Percentiles rank a stretch among this genome's conserved stretches.
phyloP scores from a whole-genome alignment of 2,113 vertebrate species.

The Drymodes brunneopygia region DNA sequence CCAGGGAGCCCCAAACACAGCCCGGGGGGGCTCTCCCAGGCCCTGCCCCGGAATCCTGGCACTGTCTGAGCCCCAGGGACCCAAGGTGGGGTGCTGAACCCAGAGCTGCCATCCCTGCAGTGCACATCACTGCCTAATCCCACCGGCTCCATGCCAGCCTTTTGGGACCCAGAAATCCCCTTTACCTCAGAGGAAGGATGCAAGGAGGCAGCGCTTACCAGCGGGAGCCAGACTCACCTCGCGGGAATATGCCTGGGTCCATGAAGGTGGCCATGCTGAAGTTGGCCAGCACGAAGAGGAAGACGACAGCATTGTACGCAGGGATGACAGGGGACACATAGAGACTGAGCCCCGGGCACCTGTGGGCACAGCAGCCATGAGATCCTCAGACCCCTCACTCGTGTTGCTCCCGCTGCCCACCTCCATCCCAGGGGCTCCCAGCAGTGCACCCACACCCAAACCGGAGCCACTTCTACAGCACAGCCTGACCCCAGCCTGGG shows the following conservation, averaged over 20 bases:
- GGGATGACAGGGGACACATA: constrained; percentile 85
- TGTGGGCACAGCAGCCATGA: constrained; percentile 48
- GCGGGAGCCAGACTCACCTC: constrained; percentile 76
- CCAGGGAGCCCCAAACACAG: neutral
- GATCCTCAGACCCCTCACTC: accelerated
- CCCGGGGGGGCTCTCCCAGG: accelerated
- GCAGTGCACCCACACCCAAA: neutral
- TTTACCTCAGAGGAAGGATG: neutral
- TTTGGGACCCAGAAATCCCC: neutral
- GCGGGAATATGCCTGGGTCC: constrained; percentile 96
- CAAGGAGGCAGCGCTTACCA: neutral
- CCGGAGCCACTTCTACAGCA: neutral
- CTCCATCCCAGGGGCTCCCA: neutral
- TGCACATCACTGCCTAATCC: accelerated
- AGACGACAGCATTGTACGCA: constrained; percentile 87
- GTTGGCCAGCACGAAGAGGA: constrained; percentile 96
- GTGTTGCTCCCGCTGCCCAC: accelerated
- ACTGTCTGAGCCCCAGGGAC: neutral
- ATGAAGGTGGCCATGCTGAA: constrained; percentile 99
- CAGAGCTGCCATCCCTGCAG: neutral
- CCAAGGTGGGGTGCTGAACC: neutral
- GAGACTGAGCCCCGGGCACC: constrained; percentile 90
- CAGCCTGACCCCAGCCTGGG: accelerated
- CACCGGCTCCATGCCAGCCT: accelerated
- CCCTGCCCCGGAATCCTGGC: accelerated